Conservation (phyloP, 2,888 invertebrate species). For the Pilophorus perplexus region DNA sequence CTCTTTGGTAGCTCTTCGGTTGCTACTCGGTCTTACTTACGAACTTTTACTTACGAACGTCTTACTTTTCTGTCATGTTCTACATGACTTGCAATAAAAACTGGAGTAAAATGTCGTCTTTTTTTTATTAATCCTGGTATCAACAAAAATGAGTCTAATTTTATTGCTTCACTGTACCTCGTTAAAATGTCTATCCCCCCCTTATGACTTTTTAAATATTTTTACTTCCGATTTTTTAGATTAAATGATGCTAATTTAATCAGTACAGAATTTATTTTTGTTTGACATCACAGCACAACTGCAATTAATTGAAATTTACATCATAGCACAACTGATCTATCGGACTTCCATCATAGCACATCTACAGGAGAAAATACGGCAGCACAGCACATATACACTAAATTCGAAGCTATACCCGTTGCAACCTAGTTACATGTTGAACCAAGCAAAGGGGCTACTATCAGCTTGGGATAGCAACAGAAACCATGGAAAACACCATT, state of each 20-base stretch:
- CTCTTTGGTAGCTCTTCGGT: too few species aligned
- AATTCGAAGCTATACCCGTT: not conserved
- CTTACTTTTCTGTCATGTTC: too few species aligned
- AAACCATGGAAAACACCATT: not conserved
- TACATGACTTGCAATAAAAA: too few species aligned
- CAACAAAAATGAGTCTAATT: too few species aligned
- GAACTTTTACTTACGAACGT: too few species aligned
- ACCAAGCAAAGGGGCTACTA: not conserved
- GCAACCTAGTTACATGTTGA: not conserved
- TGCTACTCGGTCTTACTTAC: too few species aligned
- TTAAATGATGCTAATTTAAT: not conserved
- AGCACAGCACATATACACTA: slow-evolving; percentile 3
- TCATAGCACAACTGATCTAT: not conserved
- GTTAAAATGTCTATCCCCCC: too few species aligned
- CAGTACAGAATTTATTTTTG: too few species aligned
- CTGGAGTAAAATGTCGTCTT: too few species aligned
- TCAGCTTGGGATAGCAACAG: not conserved
- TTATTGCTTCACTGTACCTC: too few species aligned
- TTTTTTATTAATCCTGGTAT: too few species aligned
- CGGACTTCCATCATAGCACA: slow-evolving; percentile 3
- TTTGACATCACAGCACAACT: not conserved
- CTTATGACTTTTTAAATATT: not conserved
- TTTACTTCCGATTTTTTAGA: not conserved
- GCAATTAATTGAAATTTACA: not conserved
- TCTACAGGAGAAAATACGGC: not conserved